Evolutionary conservation across 92 coral and sea anemone genomes (phyloP).

Genomic region (Nematostella vectensis): DNA sequence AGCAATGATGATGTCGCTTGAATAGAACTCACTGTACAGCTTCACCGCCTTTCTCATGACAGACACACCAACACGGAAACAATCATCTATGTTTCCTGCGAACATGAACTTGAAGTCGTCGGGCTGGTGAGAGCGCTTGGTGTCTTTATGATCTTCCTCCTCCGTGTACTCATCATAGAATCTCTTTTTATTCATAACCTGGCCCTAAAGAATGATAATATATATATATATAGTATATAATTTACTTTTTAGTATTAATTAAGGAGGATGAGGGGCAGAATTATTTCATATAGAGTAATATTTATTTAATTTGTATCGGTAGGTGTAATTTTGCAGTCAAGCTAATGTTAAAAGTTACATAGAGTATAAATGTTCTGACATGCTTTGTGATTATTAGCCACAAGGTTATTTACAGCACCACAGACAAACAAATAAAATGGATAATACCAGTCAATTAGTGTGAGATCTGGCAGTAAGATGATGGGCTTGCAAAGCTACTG

Average conservation of each 20-base stretch:
- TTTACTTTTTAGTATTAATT: not conserved
- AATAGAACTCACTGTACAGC: conserved; percentile 77
- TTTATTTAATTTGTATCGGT: too few relatives aligned
- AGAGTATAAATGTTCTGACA: too few relatives aligned
- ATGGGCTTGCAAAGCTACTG: too few relatives aligned
- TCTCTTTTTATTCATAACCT: conserved; percentile 90
- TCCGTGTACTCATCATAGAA: conserved; percentile 76
- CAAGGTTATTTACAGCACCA: too few relatives aligned
- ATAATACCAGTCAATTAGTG: too few relatives aligned
- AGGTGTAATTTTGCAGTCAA: too few relatives aligned
- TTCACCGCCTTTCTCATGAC: conserved; percentile 64
- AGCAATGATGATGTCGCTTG: conserved; percentile 84
- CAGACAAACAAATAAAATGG: too few relatives aligned
- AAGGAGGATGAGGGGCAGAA: too few relatives aligned
- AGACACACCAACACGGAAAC: conserved; percentile 80
- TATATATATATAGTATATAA: not conserved
- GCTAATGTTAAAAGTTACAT: too few relatives aligned
- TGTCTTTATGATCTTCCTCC: conserved; percentile 13
- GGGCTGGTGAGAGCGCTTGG: conserved; percentile 34
- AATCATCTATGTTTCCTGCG: conserved; percentile 90
- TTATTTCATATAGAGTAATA: too few relatives aligned
- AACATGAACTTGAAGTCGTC: conserved; percentile 89
- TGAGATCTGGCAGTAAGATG: too few relatives aligned
- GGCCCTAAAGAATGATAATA: conserved; percentile 62
- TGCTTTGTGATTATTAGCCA: too few relatives aligned